Evolutionary conservation across 1,140 invertebrate genomes (phyloP), one percentile per base, ranked within the genome.

Genomic region (Drosophila nasuta): DNA sequence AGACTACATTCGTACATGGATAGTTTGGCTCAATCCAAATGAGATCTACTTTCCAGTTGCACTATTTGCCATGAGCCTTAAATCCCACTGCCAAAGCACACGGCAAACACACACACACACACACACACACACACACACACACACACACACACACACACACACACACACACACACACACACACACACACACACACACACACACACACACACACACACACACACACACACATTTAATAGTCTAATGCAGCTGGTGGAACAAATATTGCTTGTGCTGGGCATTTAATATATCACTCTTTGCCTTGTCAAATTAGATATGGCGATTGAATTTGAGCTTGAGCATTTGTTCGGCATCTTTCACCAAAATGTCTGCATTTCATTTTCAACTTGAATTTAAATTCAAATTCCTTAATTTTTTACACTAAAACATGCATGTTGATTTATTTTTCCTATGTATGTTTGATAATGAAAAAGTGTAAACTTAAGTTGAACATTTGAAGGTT

Each of bases 21-120:
- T 20, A 57, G 13, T 10, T 35, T 15, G 17, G 2, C 13, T 6
- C n/a, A 17, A 52, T 15, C 46, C 41, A 38, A 72, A 58, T 72
- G 25, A 33, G 45, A 66, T 66, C 43, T 41, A 49, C 20, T 41
- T 30, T 13, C 17, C 8, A 38, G 48, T 28, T 45, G 35, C 48
- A 35, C 33, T 62, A 49, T 62, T 60, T 62, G 46, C 45, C 15
- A 7, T 48, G 20, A 45, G 43, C 28, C 49, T 52, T 28, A 64
- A 52, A 52, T 64, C 48, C 48, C 17, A 5, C n/a, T 10, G 8
- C 45, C n/a, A 48, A 49, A 46, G 30, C 49, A 48, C 8, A 49
- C 4, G 8, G 5, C 3, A 11, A 3, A 57, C 10, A 20, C 28
- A 57, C 5, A 48, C 15, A 49, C 5, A 62, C 2, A n/a, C n/a